Evolutionary conservation across 2,888 invertebrate species (phyloP), one percentile per base, ranked within the genome.

Genomic region (Apamea anceps): DNA sequence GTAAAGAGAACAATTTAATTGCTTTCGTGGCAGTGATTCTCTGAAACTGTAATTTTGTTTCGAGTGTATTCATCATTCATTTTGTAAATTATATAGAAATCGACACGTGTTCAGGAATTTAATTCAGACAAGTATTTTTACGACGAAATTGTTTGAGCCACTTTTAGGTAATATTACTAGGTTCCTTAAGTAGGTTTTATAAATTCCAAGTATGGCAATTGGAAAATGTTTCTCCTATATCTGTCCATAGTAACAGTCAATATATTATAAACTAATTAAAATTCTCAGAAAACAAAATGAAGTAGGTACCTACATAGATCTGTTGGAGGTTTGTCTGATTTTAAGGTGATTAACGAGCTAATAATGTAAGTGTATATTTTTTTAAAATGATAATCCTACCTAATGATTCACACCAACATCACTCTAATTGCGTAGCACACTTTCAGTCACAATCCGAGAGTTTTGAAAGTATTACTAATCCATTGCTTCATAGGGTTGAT

Each of bases 41-140:
- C 21, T 54, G 21, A 68, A 81, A 51, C n/a, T 62, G 18, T 80
- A 25, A 51, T 60, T 81, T 81, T 32, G 42, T 42, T 74, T 81
- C 1, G 13, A 73, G 60, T 15, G 54, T 45, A 25, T n/a, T n/a
- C n/a, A n/a, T 48, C 3, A 63, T 48, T 28, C 67, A 57, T 21
- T 21, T 68, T 15, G 72, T 25, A 42, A 48, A 2, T 71, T 63
- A 45, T 21, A 28, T 81, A 45, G 15, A 62, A 67, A 51, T 72
- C 45, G 18, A 65, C 21, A 32, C 3, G 51, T 45, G 1, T 54
- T 45, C 18, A 28, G 48, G 10, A 67, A 74, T 81, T 37, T 32
- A 45, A 74, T 62, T 62, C 8, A 60, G 62, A 62, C 42, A 48
- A 48, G 18, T 71, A 45, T 70, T 79, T 32, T 18, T 2, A 66